Base-by-base conservation (phyloP, 2,888 invertebrate species). In the Nymphalis polychloros region DNA sequence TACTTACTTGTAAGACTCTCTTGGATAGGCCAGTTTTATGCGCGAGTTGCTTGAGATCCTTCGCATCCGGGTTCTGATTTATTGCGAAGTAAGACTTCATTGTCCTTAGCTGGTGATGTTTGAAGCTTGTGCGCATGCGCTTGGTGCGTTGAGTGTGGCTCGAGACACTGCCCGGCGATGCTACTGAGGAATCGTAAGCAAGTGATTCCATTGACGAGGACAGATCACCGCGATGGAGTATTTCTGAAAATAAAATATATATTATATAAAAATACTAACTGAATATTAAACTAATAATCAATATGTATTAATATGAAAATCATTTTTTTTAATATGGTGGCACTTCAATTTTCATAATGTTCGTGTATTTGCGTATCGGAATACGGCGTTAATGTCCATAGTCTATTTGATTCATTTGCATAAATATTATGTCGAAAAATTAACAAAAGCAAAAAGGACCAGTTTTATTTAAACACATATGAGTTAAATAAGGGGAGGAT, bases 41-140 rank as follows among this genome's bases (percentile, higher is more conserved):
- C 0, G 99, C 98, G 75, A 99, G 93, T 84, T 99, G 98, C 86
- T 99, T 99, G 71, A 99, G 93, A 86, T 99, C 99, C 88, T 99
- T 99, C 66, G 99, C 99, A 84, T 99, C 99, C 0, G 99, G 99
- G 90, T 99, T 99, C 92, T 99, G 99, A 93, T 99, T 99, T 83
- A 99, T 97, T 63, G 98, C 97, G 87, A 99, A 99, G 88, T 99
- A 99, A 55, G 98, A 97, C 91, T 99, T 99, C 99, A 99, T 99
- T 64, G 99, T 98, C 72, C 99, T 93, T 72, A 99, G 94, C 88
- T 99, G 99, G 86, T 99, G 98, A 87, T 99, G 99, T 86, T 99
- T 99, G 93, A 99, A 99, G 77, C 98, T 99, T 62, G 99, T 99
- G 68, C 99, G 94, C 97, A 99, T 99, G 68, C 99, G 94, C 89